These are phyloP conservation scores for Megaceryle alcyon DNA, from an alignment of 2,797 vertebrate species.

Conservation along the genomic window DNA sequence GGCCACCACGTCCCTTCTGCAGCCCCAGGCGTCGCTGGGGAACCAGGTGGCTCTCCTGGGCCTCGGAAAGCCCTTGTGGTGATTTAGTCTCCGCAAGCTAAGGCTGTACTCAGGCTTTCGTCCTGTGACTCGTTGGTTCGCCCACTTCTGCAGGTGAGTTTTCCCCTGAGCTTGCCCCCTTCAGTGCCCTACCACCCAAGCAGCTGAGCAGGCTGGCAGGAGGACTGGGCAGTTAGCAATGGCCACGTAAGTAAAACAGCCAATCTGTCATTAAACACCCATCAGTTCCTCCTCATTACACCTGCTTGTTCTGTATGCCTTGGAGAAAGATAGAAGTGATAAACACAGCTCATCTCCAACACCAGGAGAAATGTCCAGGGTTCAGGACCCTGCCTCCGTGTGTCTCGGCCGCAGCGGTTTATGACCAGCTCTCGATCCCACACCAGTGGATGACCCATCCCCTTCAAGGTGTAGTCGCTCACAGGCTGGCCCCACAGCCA, in stretches of 20 bases:
- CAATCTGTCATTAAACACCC: not conserved
- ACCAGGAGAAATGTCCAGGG: accelerated
- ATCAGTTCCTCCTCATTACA: not conserved
- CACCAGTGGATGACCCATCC: accelerated
- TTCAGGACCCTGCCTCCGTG: accelerated
- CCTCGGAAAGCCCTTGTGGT: not conserved
- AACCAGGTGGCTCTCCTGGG: not conserved
- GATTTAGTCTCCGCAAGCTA: not conserved
- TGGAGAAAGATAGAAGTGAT: not conserved
- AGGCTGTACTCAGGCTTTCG: accelerated
- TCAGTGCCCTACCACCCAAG: accelerated
- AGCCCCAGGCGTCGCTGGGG: not conserved
- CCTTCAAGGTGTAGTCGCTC: accelerated
- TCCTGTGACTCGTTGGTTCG: not conserved
- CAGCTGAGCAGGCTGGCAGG: accelerated
- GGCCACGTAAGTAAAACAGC: accelerated
- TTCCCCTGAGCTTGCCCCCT: not conserved
- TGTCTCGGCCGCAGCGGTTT: accelerated
- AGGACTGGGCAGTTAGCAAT: accelerated
- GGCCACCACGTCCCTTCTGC: not conserved
- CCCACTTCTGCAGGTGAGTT: not conserved
- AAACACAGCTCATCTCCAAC: not conserved
- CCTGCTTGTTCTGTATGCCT: not conserved
- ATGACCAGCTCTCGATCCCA: accelerated
- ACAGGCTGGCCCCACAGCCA: accelerated